A percentile compares a stretch with the other conserved stretches of the same genome.
phyloP scores from a whole-genome alignment of 2,113 vertebrate genomes.

The Larimichthys crocea region DNA sequence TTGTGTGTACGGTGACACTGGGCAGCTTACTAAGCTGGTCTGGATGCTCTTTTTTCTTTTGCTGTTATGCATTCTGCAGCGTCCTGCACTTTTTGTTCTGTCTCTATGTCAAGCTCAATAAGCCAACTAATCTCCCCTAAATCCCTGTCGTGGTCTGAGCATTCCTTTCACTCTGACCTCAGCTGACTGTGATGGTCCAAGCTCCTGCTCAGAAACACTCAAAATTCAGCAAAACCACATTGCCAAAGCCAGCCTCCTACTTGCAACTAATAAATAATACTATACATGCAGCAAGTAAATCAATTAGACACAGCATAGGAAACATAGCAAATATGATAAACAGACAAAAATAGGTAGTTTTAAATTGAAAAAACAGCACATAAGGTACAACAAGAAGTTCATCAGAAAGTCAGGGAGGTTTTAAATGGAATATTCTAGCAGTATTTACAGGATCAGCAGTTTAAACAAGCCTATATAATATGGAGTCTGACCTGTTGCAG shows the following conservation, averaged over 20 bases:
- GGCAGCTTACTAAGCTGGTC: neutral
- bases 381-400: neutral
- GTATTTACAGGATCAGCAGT: no score
- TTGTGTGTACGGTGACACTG: neutral
- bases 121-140: slow-evolving; percentile 43
- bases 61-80: slow-evolving; percentile 22
- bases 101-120: neutral
- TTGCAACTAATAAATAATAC: no score
- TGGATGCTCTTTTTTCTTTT: slow-evolving; percentile 1
- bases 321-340: neutral
- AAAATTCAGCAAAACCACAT: neutral
- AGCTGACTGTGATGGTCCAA: neutral
- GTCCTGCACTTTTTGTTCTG: slow-evolving; percentile 36
- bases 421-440: neutral
- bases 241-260: no score
- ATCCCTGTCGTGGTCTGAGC: slow-evolving; percentile 29
- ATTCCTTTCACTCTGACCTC: slow-evolving; percentile 20
- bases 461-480: neutral
- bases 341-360: neutral
- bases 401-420: neutral
- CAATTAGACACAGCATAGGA: no score
- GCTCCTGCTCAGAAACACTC: no score
- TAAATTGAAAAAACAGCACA: neutral
- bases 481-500: slow-evolving; percentile 63
- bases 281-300: no score